A percentile compares a stretch with the other conserved stretches of the same genome.
Conservation (phyloP, 2,113 vertebrate species). For the Abramis brama region DNA sequence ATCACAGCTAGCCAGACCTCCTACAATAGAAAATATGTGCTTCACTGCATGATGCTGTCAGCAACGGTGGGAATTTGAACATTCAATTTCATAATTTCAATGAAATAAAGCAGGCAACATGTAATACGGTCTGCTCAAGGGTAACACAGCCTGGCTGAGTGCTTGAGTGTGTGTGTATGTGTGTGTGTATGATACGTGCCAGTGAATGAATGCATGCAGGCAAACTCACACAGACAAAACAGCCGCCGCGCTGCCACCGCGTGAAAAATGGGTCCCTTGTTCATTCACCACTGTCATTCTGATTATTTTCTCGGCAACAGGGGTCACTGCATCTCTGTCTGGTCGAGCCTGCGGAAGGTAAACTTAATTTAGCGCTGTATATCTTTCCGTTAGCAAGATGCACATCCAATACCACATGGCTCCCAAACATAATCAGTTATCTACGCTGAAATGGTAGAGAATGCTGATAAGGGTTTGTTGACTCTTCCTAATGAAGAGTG, state of each 20-base stretch:
- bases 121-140: conserved; percentile 2
- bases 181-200: background rate
- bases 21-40: conserved; percentile 16
- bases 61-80: conserved; percentile 32
- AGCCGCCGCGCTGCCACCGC: background rate
- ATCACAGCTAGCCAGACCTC: conserved; percentile 27
- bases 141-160: conserved; percentile 2
- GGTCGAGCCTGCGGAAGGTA: conserved; percentile 70
- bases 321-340: conserved; percentile 72
- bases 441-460: conserved; percentile 70
- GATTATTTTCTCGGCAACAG: conserved; percentile 61
- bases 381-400: conserved; percentile 67
- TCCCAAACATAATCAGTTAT: conserved; percentile 79
- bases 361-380: conserved; percentile 78
- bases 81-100: conserved; percentile 19
- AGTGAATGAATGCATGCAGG: conserved; percentile 16
- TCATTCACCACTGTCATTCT: conserved; percentile 34
- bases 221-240: conserved; percentile 8
- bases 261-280: conserved; percentile 13
- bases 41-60: conserved; percentile 49
- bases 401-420: conserved; percentile 69
- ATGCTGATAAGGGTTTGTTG: conserved; percentile 76
- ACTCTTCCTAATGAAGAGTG: conserved; percentile 71
- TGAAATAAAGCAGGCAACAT: conserved; percentile 1
- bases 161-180: background rate